phyloP scores from a whole-genome alignment of 2,113 vertebrate species.

The Porphyrio hochstetteri region DNA sequence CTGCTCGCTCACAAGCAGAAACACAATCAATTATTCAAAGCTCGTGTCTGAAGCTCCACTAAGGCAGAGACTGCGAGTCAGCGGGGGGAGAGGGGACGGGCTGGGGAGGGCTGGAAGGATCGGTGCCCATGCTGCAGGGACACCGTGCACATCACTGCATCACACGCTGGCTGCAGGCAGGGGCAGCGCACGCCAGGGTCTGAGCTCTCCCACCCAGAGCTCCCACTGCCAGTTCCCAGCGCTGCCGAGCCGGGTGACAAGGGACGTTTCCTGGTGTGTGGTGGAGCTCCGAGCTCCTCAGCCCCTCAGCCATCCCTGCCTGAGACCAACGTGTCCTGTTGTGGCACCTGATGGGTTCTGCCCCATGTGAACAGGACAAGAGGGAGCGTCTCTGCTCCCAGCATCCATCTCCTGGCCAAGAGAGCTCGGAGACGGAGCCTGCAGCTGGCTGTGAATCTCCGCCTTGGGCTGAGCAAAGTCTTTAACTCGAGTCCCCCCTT shows the following conservation, averaged over 20 bases:
- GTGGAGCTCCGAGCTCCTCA: not conserved
- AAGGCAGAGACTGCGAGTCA: not conserved
- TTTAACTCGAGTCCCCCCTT: not conserved
- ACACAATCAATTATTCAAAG: conserved; percentile 25
- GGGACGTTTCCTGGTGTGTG: no score
- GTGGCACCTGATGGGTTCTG: not conserved
- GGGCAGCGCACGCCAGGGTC: not conserved
- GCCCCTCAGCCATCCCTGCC: not conserved
- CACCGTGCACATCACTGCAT: fast-evolving
- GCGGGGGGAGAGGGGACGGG: not conserved
- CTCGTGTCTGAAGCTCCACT: not conserved
- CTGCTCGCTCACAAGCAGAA: not conserved
- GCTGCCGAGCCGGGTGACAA: not conserved
- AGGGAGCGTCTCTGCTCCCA: not conserved
- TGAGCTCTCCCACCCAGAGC: not conserved
- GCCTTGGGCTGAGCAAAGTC: not conserved
- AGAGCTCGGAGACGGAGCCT: not conserved
- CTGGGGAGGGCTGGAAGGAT: not conserved
- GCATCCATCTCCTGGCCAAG: not conserved
- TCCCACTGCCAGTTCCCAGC: not conserved
- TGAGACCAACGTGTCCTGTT: fast-evolving
- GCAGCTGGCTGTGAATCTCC: not conserved
- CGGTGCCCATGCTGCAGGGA: not conserved
- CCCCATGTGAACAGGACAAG: not conserved
- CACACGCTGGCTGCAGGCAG: not conserved